Evolutionary conservation across 53 echinoderm and acorn worm species (phyloP).

Genomic region (Astropecten irregularis): DNA sequence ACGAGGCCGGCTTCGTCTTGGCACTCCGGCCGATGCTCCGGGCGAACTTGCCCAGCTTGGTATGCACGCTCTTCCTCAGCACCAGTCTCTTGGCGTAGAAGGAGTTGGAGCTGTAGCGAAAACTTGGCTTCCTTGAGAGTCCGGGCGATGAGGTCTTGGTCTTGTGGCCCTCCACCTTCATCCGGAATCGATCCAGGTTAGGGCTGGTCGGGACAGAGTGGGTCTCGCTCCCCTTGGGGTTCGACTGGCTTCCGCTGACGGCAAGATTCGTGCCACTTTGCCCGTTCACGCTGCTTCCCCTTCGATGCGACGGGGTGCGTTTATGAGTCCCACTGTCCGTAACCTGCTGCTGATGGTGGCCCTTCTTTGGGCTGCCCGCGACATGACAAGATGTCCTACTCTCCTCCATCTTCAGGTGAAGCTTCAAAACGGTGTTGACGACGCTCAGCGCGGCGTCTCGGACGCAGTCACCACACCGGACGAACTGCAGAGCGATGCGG

Average conservation of each 20-base stretch:
- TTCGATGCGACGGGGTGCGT: neutral
- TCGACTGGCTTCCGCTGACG: neutral
- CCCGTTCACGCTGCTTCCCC: too few species aligned
- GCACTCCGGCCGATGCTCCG: slow-evolving; percentile 33
- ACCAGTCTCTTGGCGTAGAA: slow-evolving; percentile 50
- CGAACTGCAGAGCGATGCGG: slow-evolving; percentile 51
- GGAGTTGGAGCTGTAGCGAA: slow-evolving; percentile 36
- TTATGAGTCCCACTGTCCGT: neutral
- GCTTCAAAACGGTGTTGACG: slow-evolving; percentile 45
- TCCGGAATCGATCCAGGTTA: slow-evolving; percentile 3
- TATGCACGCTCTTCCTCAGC: slow-evolving; percentile 38
- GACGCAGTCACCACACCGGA: slow-evolving; percentile 34
- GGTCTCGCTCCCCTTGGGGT: slow-evolving; percentile 10
- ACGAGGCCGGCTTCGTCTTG: slow-evolving; percentile 31
- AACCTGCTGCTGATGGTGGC: neutral
- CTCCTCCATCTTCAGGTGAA: slow-evolving; percentile 40
- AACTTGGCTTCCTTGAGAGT: slow-evolving; percentile 47
- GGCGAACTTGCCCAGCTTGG: slow-evolving; percentile 56
- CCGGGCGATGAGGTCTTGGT: slow-evolving; percentile 41
- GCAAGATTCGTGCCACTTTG: too few species aligned
- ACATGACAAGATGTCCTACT: neutral
- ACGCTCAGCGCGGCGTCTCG: slow-evolving; percentile 38
- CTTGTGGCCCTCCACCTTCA: slow-evolving; percentile 28
- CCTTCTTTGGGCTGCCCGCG: neutral
- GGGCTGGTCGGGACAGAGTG: slow-evolving; percentile 38